A percentile compares a stretch with the other conserved stretches of the same genome.
These are phyloP conservation scores for Drosophila mayaguana DNA, from an alignment of 2,888 invertebrate species.

Conservation along the genomic window DNA sequence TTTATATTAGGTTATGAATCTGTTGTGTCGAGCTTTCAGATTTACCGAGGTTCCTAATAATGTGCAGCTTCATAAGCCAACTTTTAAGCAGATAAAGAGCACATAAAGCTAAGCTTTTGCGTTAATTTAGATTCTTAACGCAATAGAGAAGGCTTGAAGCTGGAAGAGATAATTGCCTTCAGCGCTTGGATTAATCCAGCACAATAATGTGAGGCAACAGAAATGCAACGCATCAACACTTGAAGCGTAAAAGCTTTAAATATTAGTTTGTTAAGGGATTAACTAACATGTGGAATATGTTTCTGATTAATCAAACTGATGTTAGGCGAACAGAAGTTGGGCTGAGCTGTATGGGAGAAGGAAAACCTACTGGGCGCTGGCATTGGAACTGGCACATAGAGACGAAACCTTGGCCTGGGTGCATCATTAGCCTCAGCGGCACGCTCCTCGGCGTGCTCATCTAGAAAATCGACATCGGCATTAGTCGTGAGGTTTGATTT, in stretches of 20 bases:
- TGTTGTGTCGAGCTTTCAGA: background rate
- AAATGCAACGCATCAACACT: background rate
- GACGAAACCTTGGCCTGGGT: slow-evolving; percentile 61
- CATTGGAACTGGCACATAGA: slow-evolving; percentile 67
- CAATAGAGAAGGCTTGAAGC: background rate
- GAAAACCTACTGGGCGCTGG: slow-evolving; percentile 70
- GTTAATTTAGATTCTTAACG: too few species aligned
- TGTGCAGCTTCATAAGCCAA: too few species aligned
- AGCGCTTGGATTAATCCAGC: background rate
- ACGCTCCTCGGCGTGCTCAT: slow-evolving; percentile 46
- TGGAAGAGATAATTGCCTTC: background rate
- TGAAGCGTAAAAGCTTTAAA: background rate
- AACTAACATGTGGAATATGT: background rate
- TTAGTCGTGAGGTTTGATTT: background rate
- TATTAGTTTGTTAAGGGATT: background rate
- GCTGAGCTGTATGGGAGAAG: slow-evolving; percentile 3
- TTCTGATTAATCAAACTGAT: background rate
- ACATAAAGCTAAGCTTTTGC: too few species aligned
- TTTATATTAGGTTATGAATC: background rate
- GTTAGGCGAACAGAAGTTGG: slow-evolving; percentile 5
- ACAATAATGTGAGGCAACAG: background rate
- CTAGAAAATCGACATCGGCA: slow-evolving; percentile 58
- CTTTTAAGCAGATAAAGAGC: too few species aligned
- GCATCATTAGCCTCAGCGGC: slow-evolving; percentile 26
- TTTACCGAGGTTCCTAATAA: background rate